Conservation (phyloP, 2,888 invertebrate genomes). For the Ornithoptera alexandrae region DNA sequence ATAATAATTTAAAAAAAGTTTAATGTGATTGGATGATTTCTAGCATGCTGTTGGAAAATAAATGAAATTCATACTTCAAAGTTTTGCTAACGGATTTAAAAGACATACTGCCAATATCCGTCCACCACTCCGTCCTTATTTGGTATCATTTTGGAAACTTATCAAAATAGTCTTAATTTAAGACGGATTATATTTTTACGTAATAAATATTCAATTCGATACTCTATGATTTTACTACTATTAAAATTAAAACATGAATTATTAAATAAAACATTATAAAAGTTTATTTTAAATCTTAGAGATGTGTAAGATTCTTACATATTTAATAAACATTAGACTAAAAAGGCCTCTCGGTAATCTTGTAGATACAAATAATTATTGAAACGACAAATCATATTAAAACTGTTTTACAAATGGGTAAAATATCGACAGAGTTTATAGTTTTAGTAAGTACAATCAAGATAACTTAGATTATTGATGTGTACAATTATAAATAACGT, state of each 20-base stretch:
- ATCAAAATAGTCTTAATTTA: not conserved
- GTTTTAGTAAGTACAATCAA: slow-evolving; percentile 24
- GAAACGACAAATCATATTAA: not conserved
- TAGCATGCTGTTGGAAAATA: not conserved
- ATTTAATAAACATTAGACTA: no score
- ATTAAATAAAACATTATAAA: no score
- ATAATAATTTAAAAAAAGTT: not conserved
- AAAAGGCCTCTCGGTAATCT: no score
- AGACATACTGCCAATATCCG: slow-evolving; percentile 11
- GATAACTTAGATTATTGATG: slow-evolving; percentile 10
- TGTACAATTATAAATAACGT: slow-evolving; percentile 18
- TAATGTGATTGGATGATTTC: not conserved
- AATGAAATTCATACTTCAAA: not conserved
- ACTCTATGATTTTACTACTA: not conserved
- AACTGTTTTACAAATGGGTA: not conserved
- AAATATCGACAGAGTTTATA: not conserved
- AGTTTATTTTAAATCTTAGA: no score
- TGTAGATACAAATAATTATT: no score
- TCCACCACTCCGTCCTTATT: slow-evolving; percentile 24
- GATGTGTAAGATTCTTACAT: no score
- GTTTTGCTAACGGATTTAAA: not conserved
- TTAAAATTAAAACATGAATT: not conserved
- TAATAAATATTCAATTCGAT: not conserved
- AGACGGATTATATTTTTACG: slow-evolving; percentile 1
- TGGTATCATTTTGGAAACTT: not conserved